Base-by-base conservation (phyloP, 2,797 vertebrate species). In the Menidia menidia region DNA sequence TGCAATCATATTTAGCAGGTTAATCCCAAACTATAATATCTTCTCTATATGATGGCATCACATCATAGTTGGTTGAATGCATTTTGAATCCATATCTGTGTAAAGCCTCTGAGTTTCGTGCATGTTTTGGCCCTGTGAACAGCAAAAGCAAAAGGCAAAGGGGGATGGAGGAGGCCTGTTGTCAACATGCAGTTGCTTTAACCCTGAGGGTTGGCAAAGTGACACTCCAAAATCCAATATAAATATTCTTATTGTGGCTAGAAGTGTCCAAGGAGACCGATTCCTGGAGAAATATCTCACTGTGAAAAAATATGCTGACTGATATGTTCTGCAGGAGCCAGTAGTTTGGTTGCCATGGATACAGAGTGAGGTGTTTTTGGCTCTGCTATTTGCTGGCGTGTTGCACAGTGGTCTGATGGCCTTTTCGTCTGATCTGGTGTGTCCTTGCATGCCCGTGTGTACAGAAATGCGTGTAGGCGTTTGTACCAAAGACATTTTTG, bases 281-380 rank as follows among this genome's bases (percentile, higher is more conserved):
- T 18, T 65, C 58, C 43, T 73, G 32, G 54, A 67, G 51, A 64
- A 15, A 31, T 59, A 47, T 72, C 48, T 33, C 48, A 13, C 60
- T 19, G 30, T 41, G n/a, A 39, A 16, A 39, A 16, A 52, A 52
- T 12, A 15, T 62, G 25, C 62, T 18, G 32, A 67, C 63, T 73
- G 70, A 69, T 68, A 48, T 77, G 63, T 55, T 73, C 73, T 11
- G 25, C 54, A 57, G 66, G 31, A 78, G 73, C 52, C 60, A 56
- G 63, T 61, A 65, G 72, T 81, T 83, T 58, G 74, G 88, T 92
- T 87, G 71, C 83, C 82, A 87, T 89, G 85, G 91, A 79, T 68
- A 88, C 87, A 30, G 10, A 63, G 85, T 77, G 71, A 89, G 85
- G 89, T 88, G 87, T 84, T 89, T 81, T 56, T 42, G 79, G 47